A percentile compares a stretch with the other conserved stretches of the same genome.
Conservation (phyloP, 2,888 invertebrate species). For the Galerucella pusilla region DNA sequence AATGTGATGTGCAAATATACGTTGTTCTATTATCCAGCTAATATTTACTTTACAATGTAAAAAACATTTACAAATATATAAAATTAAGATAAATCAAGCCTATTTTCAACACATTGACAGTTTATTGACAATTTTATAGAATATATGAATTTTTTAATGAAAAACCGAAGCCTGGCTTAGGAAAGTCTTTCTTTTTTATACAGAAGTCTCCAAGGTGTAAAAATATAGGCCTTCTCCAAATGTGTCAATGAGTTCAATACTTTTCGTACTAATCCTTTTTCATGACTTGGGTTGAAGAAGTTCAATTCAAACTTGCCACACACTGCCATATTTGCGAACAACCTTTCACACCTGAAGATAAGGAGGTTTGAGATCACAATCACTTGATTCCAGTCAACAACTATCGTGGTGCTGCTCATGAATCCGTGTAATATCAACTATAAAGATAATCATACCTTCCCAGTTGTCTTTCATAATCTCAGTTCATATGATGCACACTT, state of each 20-base stretch:
- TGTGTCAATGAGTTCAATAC: too few relatives aligned
- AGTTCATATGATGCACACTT: conserved; percentile 42
- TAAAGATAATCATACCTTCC: conserved; percentile 38
- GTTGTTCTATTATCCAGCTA: background rate
- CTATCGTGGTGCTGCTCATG: conserved; percentile 45
- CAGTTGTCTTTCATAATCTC: conserved; percentile 51
- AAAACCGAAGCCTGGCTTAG: too few relatives aligned
- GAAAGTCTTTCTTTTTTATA: too few relatives aligned
- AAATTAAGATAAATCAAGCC: too few relatives aligned
- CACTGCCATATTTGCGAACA: conserved; percentile 32
- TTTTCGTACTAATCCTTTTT: too few relatives aligned
- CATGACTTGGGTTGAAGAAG: conserved; percentile 26
- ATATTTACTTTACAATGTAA: background rate
- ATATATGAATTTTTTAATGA: too few relatives aligned
- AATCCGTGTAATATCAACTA: conserved; percentile 49
- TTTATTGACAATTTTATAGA: too few relatives aligned
- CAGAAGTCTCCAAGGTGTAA: too few relatives aligned
- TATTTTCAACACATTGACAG: too few relatives aligned
- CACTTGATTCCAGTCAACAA: conserved; percentile 27
- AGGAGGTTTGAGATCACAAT: conserved; percentile 32
- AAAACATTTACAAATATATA: too few relatives aligned
- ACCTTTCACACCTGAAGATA: conserved; percentile 21
- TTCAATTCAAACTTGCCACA: background rate
- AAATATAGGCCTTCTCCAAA: too few relatives aligned
- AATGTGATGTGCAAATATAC: background rate